Base-by-base conservation (phyloP, 2,797 vertebrate species). In the Pachyuromys duprasi region DNA sequence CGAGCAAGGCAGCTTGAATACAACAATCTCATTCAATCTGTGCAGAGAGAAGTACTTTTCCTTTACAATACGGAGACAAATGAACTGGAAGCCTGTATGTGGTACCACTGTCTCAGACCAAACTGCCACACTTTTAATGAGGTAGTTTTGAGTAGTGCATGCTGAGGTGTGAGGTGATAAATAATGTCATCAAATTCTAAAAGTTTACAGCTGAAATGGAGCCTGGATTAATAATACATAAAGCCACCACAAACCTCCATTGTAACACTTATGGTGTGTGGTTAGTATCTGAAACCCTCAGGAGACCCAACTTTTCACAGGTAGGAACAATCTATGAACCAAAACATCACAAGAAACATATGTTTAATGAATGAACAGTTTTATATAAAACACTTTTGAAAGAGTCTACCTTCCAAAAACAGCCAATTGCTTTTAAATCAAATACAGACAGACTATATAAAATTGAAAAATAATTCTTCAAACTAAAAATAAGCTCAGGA, bases 401-500 rank as follows among this genome's bases (percentile, higher is more conserved):
- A 95, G 42, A 82, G 31, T 81, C n/a, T 79, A 63, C 9, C 6
- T 93, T 86, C 67, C 39, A 95, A 93, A 83, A 62, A 53, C 22
- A 86, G 18, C 45, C 26, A 70, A 42, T 7, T 95, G 24, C 22
- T 93, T 94, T 91, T 89, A 95, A 79, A 79, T 22, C 80, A 96
- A 92, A 90, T 69, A 96, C 89, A 60, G 79, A 17, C 5, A 93
- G 83, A 62, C 18, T 14, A 96, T 67, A 17, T 18, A 90, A 95
- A 93, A 81, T 31, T 69, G 13, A 89, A 89, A 93, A 89, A 87
- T 57, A 89, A 72, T 45, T 79, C 55, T 89, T 86, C n/a, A 88
- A 83, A 94, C 78, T 76, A 79, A 81, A 93, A 95, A 84, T 91
- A 96, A 97, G 95, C 39, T 74, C 81, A 86, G 69, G 28, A 53